Evolutionary conservation across 2,113 vertebrate species (phyloP).

Genomic region (Loxodonta africana): DNA sequence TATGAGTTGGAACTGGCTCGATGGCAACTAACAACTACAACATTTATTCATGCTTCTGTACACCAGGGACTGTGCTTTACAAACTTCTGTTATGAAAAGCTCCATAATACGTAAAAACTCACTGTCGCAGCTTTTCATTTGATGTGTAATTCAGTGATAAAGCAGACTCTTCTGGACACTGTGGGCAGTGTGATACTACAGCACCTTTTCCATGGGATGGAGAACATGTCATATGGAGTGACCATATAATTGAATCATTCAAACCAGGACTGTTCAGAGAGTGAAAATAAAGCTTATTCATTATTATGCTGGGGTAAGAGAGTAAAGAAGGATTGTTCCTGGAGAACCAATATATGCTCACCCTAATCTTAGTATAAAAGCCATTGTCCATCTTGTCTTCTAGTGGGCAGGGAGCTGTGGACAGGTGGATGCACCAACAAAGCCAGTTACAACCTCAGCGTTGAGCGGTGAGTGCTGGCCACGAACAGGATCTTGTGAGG

Average conservation of each 20-base stretch:
- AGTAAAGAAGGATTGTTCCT: neutral
- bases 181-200: neutral
- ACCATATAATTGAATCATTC: neutral
- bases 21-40: neutral
- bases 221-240: neutral
- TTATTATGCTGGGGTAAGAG: neutral
- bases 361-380: neutral
- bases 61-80: neutral
- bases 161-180: neutral
- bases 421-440: neutral
- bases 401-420: neutral
- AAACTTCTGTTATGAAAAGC: neutral
- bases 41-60: neutral
- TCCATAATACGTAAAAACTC: neutral
- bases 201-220: neutral
- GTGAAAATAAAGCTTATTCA: neutral
- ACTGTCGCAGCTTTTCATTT: neutral
- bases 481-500: neutral
- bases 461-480: neutral
- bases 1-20: neutral
- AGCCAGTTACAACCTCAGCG: neutral
- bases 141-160: neutral
- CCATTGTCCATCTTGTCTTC: neutral
- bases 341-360: neutral
- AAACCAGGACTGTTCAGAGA: conserved; percentile 2